Evolutionary conservation across 2,888 invertebrate genomes (phyloP).

Genomic region (Lepidochitona cinerea): DNA sequence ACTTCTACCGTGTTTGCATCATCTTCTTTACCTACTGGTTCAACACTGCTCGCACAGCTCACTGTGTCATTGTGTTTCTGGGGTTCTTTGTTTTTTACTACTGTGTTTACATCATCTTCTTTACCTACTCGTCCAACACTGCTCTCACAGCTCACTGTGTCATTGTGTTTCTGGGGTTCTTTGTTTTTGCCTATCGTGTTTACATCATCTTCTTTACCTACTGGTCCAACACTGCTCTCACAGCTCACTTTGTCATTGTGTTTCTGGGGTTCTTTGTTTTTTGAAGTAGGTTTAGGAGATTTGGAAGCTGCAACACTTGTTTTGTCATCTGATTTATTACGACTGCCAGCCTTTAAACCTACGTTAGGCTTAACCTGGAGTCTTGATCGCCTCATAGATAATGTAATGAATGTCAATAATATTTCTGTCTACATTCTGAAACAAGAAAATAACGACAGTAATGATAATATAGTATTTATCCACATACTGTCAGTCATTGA

Average conservation of each 20-base stretch:
- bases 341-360: background rate
- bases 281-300: background rate
- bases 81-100: background rate
- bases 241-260: background rate
- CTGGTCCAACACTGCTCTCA: background rate
- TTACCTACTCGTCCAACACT: background rate
- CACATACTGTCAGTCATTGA: no score
- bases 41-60: no score
- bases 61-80: background rate
- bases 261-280: background rate
- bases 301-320: background rate
- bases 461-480: no score
- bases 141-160: background rate
- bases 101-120: background rate
- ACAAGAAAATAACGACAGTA: no score
- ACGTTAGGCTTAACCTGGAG: background rate
- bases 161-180: background rate
- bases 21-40: background rate
- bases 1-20: background rate
- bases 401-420: no score
- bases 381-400: background rate
- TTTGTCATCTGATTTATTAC: background rate
- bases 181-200: background rate
- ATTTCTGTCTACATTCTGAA: no score
- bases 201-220: background rate